Evolutionary conservation across 2,113 vertebrate genomes (phyloP), one percentile per base, ranked within the genome.

Genomic region (Perca fluviatilis): DNA sequence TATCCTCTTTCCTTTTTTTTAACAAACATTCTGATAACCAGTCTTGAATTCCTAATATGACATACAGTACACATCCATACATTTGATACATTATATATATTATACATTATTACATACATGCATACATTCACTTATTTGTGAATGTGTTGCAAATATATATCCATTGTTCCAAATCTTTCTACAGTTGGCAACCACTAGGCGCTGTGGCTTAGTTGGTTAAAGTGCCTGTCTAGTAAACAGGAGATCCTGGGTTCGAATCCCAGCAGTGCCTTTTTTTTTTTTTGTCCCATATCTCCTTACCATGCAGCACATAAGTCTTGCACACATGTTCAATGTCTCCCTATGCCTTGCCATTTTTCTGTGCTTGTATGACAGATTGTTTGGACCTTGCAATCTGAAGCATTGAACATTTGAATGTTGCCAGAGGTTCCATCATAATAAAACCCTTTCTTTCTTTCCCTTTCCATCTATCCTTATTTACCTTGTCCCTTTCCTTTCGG

Each of bases 211-310:
- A 43, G 40, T 10, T 43, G 40, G 40, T 43, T 21, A 25, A 71
- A 57, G 68, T 0, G 23, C 43, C 56, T 60, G 36, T 60, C 69
- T 72, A 60, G 54, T 72, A 72, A 72, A 72, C 54, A 72, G 54
- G 54, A 58, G 40, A 60, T 72, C 56, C 70, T 49, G 25, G 18
- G 43, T 73, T 76, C 2, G 0, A 27, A 65, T 76, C 51, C n/a
- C 74, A 66, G 63, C 40, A 0, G 51, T 18, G 51, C 40, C 40
- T 66, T 49, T 56, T 74, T n/a, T n/a, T 25, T 2, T 62, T n/a
- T 33, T 33, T 15, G 62, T 8, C 40, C 21, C 8, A 1, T 47
- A 19, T 27, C 51, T 10, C 56, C 19, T 23, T 47, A 56, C 36
- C 12, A 16, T 56, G 25, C 15, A 46, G 16, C 69, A 72, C 23